phyloP scores from a whole-genome alignment of 1,140 invertebrate species.

The Latrodectus geometricus region DNA sequence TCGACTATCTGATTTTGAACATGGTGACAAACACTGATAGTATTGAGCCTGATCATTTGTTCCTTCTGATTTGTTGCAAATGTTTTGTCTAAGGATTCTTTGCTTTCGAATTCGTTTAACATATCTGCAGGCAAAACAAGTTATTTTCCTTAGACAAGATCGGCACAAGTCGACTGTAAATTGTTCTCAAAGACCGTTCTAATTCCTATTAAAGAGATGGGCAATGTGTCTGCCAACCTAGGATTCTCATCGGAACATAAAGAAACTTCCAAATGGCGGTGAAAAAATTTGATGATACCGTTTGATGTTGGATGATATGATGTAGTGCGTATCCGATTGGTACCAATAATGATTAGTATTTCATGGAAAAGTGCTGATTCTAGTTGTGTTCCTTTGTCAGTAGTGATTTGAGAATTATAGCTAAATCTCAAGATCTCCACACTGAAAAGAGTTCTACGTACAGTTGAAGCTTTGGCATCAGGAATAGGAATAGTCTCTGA shows the following conservation, averaged over 20 bases:
- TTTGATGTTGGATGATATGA: constrained; percentile 67
- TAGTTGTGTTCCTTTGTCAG: constrained; percentile 71
- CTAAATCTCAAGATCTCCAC: constrained; percentile 68
- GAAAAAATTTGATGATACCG: constrained; percentile 67
- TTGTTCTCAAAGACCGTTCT: constrained; percentile 53
- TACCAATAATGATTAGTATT: too few species aligned
- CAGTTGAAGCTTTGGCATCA: constrained; percentile 68
- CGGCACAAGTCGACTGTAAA: too few species aligned
- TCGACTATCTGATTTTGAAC: background rate
- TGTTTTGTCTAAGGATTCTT: too few species aligned
- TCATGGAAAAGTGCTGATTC: constrained; percentile 65
- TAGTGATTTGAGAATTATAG: constrained; percentile 64
- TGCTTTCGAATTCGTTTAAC: too few species aligned
- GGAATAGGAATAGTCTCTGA: constrained; percentile 68
- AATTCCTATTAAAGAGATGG: too few species aligned
- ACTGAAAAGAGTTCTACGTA: constrained; percentile 65
- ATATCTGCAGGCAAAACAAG: too few species aligned
- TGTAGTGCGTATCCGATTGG: too few species aligned
- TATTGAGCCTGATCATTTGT: too few species aligned
- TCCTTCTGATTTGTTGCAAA: too few species aligned
- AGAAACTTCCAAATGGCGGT: too few species aligned
- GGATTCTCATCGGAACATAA: background rate
- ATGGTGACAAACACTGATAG: too few species aligned
- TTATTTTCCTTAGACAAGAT: too few species aligned
- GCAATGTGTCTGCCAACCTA: background rate